Conservation (phyloP, 1,140 invertebrate species). For the Apis cerana region DNA sequence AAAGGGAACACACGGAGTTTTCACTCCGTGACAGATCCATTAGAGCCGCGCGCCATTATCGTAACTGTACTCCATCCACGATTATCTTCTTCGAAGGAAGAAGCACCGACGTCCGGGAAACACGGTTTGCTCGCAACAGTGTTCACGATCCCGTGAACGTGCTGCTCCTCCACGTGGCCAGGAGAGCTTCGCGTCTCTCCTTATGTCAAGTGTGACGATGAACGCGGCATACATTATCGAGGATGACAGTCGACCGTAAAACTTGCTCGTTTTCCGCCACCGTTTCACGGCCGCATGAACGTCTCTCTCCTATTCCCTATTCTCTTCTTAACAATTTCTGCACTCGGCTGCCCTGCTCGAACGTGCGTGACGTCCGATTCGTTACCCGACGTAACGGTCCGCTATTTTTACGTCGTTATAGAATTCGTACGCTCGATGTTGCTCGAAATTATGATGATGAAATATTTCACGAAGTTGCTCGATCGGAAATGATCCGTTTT, state of each 20-base stretch:
- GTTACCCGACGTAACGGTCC: constrained; percentile 11
- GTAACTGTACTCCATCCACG: constrained; percentile 66
- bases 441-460: background rate
- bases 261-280: constrained; percentile 37
- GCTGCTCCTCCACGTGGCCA: constrained; percentile 49
- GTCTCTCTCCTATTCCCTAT: background rate
- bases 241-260: constrained; percentile 39
- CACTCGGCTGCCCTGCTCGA: background rate
- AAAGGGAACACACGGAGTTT: constrained; percentile 47
- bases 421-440: background rate
- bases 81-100: constrained; percentile 46
- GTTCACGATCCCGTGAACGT: constrained; percentile 47
- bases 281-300: constrained; percentile 2
- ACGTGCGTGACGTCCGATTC: constrained; percentile 33
- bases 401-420: background rate
- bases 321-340: background rate
- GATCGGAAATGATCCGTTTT: no score
- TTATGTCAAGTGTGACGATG: constrained; percentile 61
- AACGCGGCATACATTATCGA: constrained; percentile 32
- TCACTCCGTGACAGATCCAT: constrained; percentile 61
- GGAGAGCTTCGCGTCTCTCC: constrained; percentile 5
- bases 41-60: constrained; percentile 70
- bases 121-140: constrained; percentile 42
- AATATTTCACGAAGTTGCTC: no score
- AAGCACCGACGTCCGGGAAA: constrained; percentile 65